Base-by-base conservation (phyloP, 2,888 invertebrate species). In the Belgica antarctica region DNA sequence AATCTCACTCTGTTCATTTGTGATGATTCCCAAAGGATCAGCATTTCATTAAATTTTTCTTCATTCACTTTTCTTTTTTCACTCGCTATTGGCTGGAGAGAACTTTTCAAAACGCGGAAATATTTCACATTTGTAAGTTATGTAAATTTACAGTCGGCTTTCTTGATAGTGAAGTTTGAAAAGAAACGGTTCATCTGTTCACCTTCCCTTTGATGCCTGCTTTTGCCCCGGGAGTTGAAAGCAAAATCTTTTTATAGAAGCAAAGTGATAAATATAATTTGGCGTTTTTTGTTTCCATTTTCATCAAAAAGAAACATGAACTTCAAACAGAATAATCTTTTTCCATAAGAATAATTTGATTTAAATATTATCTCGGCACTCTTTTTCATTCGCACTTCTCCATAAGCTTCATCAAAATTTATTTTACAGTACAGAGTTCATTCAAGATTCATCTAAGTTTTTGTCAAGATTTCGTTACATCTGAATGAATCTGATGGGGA, bases 1-100 rank as follows among this genome's bases (percentile, higher is more conserved):
- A 62, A 62, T 62, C 62, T 62, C 62, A 34, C n/a, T 34, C 15
- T n/a, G 10, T 63, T 63, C 36, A 63, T 36, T 63, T 34, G 28
- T 65, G 22, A 10, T 5, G 24, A 65, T 41, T 27, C 65, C 65
- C 47, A 65, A 65, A 22, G 41, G 65, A 46, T 24, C 24, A 34
- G 15, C 62, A 22, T 41, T 65, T 65, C 65, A 65, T 41, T 25
- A 46, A 65, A 27, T 34, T 65, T 36, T 7, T 41, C n/a, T 46
- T 46, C 15, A 31, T 7, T 34, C 28, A 15, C 8, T 28, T 34
- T 24, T 34, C 22, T 62, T 22, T 19, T 22, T 52, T 52, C n/a
- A n/a, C n/a, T 19, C 22, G 15, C 41, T 4, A 52, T 52, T 52
- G 52, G 52, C 17, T 31, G 17, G 24, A 25, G 15, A 25, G 15